These are phyloP conservation scores for Acrocyrtus sp. DNA, from an alignment of 2,888 invertebrate genomes.

Conservation along the genomic window DNA sequence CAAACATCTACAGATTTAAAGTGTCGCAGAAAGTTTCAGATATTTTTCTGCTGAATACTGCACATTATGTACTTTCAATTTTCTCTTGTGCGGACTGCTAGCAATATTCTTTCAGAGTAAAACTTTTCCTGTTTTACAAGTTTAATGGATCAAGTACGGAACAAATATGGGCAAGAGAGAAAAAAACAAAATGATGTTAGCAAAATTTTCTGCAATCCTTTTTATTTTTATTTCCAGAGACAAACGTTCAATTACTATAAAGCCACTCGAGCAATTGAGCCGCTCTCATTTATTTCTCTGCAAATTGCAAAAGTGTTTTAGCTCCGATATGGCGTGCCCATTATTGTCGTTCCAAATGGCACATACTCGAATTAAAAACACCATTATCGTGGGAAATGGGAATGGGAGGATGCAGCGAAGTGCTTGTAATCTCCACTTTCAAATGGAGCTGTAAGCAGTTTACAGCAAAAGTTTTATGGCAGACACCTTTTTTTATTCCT, in stretches of 20 bases:
- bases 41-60: background rate
- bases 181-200: background rate
- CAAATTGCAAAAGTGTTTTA: conserved; percentile 4
- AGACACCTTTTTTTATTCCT: no score
- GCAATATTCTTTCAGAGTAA: background rate
- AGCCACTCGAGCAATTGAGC: no score
- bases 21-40: conserved; percentile 18
- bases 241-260: no score
- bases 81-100: background rate
- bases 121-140: background rate
- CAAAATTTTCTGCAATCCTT: background rate
- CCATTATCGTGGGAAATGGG: conserved; percentile 13
- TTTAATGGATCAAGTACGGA: background rate
- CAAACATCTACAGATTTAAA: conserved; percentile 20
- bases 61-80: background rate
- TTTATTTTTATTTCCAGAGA: no score
- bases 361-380: conserved; percentile 20
- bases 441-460: no score
- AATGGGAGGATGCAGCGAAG: conserved; percentile 6
- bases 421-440: background rate
- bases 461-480: no score
- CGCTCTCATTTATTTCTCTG: no score
- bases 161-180: background rate
- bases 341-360: conserved; percentile 3
- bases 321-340: background rate